phyloP scores from a whole-genome alignment of 2,888 invertebrate genomes.

The Paralinhomoeus sp. region DNA sequence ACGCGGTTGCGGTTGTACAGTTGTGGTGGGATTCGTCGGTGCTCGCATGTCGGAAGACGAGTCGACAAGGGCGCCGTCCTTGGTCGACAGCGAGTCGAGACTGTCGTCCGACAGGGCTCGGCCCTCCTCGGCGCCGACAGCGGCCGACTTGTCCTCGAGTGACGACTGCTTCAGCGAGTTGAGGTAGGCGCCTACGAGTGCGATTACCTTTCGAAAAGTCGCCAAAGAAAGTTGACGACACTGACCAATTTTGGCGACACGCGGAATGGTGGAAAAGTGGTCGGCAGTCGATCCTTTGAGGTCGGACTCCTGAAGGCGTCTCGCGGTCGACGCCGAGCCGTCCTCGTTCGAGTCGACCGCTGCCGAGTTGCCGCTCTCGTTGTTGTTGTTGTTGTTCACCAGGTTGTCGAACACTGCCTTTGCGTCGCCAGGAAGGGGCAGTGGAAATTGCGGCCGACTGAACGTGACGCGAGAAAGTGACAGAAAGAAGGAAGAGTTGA shows the following conservation, averaged over 20 bases:
- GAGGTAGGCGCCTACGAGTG: conserved; percentile 55
- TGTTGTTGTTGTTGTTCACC: too few species aligned
- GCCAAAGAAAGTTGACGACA: too few species aligned
- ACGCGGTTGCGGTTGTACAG: neutral
- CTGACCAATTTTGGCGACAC: neutral
- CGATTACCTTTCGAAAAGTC: too few species aligned
- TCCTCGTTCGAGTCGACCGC: conserved; percentile 5
- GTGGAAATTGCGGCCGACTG: too few species aligned
- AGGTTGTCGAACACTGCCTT: too few species aligned
- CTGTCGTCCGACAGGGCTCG: conserved; percentile 1
- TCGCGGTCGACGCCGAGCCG: neutral
- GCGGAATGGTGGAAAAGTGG: neutral
- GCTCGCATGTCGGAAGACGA: neutral
- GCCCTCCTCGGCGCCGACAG: neutral
- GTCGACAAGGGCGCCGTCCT: neutral
- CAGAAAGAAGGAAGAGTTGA: too few species aligned
- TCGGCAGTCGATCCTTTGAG: conserved; percentile 74
- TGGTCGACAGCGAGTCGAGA: neutral
- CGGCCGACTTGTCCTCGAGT: neutral
- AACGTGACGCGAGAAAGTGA: too few species aligned
- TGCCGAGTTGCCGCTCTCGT: conserved; percentile 5
- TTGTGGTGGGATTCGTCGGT: neutral
- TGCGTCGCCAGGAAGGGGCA: too few species aligned
- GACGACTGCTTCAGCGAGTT: conserved; percentile 43
- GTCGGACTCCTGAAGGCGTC: conserved; percentile 25